Base-by-base conservation (phyloP, 2,888 invertebrate species). In the Arge pagana region DNA sequence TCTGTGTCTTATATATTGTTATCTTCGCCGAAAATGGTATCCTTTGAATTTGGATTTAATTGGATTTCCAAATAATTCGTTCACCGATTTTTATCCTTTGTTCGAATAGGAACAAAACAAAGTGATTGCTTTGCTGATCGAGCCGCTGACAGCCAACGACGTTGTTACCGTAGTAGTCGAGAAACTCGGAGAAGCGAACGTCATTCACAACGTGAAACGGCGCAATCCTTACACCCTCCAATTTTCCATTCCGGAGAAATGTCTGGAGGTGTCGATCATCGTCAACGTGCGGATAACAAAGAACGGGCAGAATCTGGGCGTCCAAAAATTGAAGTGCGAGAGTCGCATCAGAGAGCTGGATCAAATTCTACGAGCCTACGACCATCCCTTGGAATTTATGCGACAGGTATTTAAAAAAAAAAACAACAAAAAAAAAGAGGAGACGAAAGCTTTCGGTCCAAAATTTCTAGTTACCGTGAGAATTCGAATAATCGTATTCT, bases 281-380 rank as follows among this genome's bases (percentile, higher is more conserved):
- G 87, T 92, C 10, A 89, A 89, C 72, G 85, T 93, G 23, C 83
- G 88, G 36, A 88, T 93, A 31, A 87, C 88, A 68, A 89, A 89
- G 71, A 93, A 92, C 67, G 90, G 90, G 3, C 85, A 85, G 66
- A 83, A 89, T 4, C 80, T 93, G 16, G 93, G 93, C 0, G 83
- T 87, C 35, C 79, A 90, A n/a, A 90, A 90, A 65, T 86, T 93
- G 61, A 93, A 93, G 74, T 93, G 93, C 76, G 93, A 93, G 77
- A 92, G 91, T 67, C 82, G 89, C 50, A 80, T 93, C 48, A 80
- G 90, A 24, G 93, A 93, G 70, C 78, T 93, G 49, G 92, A 91
- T 71, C 90, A 91, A 66, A 80, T 93, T 63, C 78, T 93, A 49
- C 80, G 90, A 28, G 85, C 87, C 4, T 85, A 87, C 50, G 89